These are phyloP conservation scores for Eclectus roratus DNA, from an alignment of 2,113 vertebrate species.

Conservation along the genomic window DNA sequence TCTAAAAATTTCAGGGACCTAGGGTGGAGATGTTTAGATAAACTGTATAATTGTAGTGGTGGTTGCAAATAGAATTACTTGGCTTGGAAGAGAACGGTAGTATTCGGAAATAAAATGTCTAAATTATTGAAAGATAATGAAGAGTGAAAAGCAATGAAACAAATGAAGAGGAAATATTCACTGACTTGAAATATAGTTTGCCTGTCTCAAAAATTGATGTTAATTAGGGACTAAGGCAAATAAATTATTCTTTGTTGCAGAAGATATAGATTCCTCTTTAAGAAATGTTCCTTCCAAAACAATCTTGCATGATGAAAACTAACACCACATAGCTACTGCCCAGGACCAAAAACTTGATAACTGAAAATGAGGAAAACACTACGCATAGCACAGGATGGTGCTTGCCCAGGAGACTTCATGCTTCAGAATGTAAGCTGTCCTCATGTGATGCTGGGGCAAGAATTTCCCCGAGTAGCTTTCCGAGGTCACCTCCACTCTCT, in stretches of 20 bases:
- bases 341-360: constrained; percentile 23
- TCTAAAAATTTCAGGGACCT: not conserved
- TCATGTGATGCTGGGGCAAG: not conserved
- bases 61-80: not conserved
- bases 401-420: constrained; percentile 9
- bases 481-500: not conserved
- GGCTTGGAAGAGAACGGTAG: not conserved
- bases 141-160: not conserved
- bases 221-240: constrained; percentile 13
- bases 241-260: constrained; percentile 54
- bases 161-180: not conserved
- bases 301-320: constrained; percentile 21
- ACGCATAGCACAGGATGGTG: not conserved
- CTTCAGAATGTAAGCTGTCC: not conserved
- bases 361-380: constrained; percentile 24
- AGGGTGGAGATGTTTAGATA: not conserved
- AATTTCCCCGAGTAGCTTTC: constrained; percentile 18
- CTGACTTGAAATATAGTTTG: not conserved
- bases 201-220: not conserved
- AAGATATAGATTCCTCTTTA: constrained; percentile 21
- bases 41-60: not conserved
- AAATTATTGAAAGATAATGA: not conserved
- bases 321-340: constrained; percentile 4
- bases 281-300: constrained; percentile 45
- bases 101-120: not conserved